Base-by-base conservation (phyloP, 2,797 vertebrate species). In the Eutrigla gurnardus region DNA sequence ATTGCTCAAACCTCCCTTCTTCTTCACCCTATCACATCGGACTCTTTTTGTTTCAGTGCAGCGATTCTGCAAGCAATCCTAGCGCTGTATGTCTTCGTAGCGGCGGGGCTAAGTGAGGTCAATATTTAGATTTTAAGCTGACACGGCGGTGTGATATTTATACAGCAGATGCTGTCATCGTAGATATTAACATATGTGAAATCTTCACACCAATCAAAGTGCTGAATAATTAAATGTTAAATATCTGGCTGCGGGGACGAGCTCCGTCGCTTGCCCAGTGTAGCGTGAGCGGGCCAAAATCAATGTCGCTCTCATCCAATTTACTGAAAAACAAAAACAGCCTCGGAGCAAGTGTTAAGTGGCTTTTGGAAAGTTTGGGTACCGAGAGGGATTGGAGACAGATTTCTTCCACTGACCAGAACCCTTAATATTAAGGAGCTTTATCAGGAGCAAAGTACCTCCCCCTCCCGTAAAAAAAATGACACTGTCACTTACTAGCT, bases 71-170 rank as follows among this genome's bases (percentile, higher is more conserved):
- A 17, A 73, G 37, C 15, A 45, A 76, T 82, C 66, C 77, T 3
- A 15, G 43, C 13, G 52, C 57, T n/a, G 18, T 52, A 50, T 46
- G 65, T 77, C 78, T 85, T 75, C 81, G 79, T 78, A 75, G 73
- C 75, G 73, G 70, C 55, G 57, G 45, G 70, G 59, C 49, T 52
- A 58, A 71, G 59, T 65, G 57, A 80, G 65, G 58, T 71, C 45
- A 70, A 53, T 68, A 49, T 88, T 86, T 74, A 50, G 62, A 70
- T 72, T 77, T 80, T 58, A 71, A 80, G 80, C 65, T 77, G 73
- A 60, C 43, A 17, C 35, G 79, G 55, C 69, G 65, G 46, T 46
- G 40, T 17, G 63, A 14, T 79, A 40, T 77, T 81, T 73, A 67
- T 40, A 47, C 54, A 63, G 47, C 33, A 66, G 67, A 58, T 63